Conservation (phyloP, 1,140 invertebrate genomes). For the Penaeus indicus region DNA sequence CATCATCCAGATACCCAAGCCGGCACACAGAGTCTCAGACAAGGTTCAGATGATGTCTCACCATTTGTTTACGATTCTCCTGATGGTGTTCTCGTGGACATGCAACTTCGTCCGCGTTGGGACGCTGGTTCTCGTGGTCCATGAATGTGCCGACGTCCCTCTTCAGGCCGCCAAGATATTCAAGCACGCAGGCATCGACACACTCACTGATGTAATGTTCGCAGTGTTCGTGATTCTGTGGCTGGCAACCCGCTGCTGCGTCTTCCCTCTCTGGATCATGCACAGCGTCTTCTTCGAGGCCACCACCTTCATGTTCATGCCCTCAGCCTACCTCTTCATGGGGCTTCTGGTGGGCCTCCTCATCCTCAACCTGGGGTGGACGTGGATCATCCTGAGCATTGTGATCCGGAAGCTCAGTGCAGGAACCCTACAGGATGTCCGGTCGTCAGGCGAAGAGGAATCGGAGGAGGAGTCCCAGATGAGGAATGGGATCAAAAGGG, state of each 20-base stretch:
- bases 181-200: slow-evolving; percentile 12
- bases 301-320: slow-evolving; percentile 30
- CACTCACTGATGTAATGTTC: slow-evolving; percentile 32
- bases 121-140: slow-evolving; percentile 89
- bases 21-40: slow-evolving; percentile 12
- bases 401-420: background rate
- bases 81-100: slow-evolving; percentile 69
- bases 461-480: background rate
- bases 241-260: slow-evolving; percentile 30
- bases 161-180: slow-evolving; percentile 70
- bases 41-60: slow-evolving; percentile 29
- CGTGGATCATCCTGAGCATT: slow-evolving; percentile 33
- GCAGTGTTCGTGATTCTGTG: slow-evolving; percentile 46
- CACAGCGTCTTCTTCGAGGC: background rate
- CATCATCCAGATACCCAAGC: slow-evolving; percentile 83
- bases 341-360: slow-evolving; percentile 35
- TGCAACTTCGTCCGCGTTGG: slow-evolving; percentile 93
- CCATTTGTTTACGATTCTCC: slow-evolving; percentile 50
- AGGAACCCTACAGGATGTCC: slow-evolving; percentile 12
- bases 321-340: slow-evolving; percentile 17
- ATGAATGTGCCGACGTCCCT: slow-evolving; percentile 95
- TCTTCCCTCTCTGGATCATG: slow-evolving; percentile 56
- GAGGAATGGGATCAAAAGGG: background rate
- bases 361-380: slow-evolving; percentile 47
- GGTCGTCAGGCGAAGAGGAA: background rate